These are phyloP conservation scores for Cerastis rubricosa DNA, from an alignment of 2,888 invertebrate species.

Conservation along the genomic window DNA sequence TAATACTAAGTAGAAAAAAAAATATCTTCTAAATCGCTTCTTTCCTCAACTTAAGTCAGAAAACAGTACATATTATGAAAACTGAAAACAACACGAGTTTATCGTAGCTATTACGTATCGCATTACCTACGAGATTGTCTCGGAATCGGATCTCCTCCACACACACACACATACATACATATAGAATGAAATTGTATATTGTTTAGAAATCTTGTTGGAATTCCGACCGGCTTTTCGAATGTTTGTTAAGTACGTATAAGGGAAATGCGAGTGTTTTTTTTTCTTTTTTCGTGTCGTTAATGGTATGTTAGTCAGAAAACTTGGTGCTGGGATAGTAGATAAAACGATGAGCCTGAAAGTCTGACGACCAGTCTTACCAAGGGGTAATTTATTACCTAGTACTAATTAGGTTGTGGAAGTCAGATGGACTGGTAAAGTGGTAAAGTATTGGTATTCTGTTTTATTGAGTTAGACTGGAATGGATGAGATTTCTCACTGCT, in stretches of 20 bases:
- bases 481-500: background rate
- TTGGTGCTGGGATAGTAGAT: background rate
- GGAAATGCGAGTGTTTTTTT: background rate
- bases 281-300: background rate
- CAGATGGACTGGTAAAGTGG: too few relatives aligned
- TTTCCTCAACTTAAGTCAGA: conserved; percentile 10
- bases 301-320: background rate
- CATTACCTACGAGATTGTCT: conserved; percentile 65
- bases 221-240: background rate
- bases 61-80: conserved; percentile 54
- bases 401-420: background rate
- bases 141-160: conserved; percentile 57
- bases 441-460: background rate
- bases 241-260: background rate
- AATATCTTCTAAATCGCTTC: conserved; percentile 7
- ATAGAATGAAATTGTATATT: conserved; percentile 18
- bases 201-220: conserved; percentile 29
- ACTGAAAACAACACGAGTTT: conserved; percentile 62
- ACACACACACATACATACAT: conserved; percentile 24
- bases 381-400: background rate
- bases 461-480: background rate
- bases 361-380: background rate
- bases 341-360: background rate
- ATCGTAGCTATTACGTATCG: conserved; percentile 58
- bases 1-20: background rate